These are phyloP conservation scores for Tetropium fuscum DNA, from an alignment of 2,888 invertebrate species.

Conservation along the genomic window DNA sequence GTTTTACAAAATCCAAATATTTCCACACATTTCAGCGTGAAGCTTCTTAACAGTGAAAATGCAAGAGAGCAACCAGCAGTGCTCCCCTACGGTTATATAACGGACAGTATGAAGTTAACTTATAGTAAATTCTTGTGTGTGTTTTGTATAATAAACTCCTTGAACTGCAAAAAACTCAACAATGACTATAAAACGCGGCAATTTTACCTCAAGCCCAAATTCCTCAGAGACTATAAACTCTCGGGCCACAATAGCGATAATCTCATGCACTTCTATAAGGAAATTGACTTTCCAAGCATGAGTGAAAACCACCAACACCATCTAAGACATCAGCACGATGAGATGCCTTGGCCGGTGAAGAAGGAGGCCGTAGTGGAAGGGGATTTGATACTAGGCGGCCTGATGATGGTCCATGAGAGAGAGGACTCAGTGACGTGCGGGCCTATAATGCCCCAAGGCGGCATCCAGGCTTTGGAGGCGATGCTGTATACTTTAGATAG, in stretches of 20 bases:
- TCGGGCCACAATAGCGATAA: conserved; percentile 31
- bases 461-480: conserved; percentile 88
- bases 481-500: conserved; percentile 92
- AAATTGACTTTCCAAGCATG: conserved; percentile 29
- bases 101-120: conserved; percentile 31
- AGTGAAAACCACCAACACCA: conserved; percentile 42
- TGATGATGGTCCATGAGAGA: conserved; percentile 96
- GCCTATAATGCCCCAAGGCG: conserved; percentile 94
- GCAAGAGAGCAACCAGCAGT: not conserved
- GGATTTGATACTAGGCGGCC: conserved; percentile 87
- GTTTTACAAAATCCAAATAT: too few relatives aligned
- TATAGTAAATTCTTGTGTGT: conserved; percentile 32
- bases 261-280: conserved; percentile 29
- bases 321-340: conserved; percentile 50
- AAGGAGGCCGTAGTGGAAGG: conserved; percentile 90
- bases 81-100: not conserved
- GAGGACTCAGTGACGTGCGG: conserved; percentile 91
- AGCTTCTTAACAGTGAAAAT: conserved; percentile 2
- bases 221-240: conserved; percentile 30
- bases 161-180: conserved; percentile 26
- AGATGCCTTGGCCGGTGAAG: conserved; percentile 81
- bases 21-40: conserved; percentile 8
- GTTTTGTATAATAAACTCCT: conserved; percentile 33
- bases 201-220: conserved; percentile 38
- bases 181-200: conserved; percentile 29